These are phyloP conservation scores for Poicephalus meyeri DNA, from an alignment of 2,113 vertebrate species.

Conservation along the genomic window DNA sequence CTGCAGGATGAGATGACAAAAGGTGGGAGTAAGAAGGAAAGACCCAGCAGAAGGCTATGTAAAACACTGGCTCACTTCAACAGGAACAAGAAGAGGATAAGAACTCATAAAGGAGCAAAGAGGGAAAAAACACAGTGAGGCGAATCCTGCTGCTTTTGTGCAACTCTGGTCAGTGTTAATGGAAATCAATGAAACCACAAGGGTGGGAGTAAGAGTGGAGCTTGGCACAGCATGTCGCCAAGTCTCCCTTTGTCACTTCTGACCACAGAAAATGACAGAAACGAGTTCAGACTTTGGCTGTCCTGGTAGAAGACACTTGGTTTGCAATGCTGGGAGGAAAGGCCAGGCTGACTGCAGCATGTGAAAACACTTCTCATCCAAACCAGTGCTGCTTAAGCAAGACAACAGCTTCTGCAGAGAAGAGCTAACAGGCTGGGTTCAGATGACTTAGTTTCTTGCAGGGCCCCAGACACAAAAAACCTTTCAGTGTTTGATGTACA, in stretches of 20 bases:
- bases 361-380: neutral
- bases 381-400: neutral
- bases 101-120: neutral
- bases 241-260: neutral
- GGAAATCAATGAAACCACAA: neutral
- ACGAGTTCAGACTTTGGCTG: neutral
- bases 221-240: neutral
- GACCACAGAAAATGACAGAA: neutral
- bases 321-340: neutral
- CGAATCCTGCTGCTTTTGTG: neutral
- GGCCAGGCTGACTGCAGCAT: neutral
- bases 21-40: neutral
- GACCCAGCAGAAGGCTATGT: neutral
- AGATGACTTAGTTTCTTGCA: neutral
- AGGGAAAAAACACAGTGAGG: neutral
- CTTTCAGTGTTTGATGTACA: neutral
- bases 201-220: neutral
- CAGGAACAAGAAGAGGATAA: neutral
- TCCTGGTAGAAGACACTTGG: neutral
- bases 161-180: neutral
- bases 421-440: neutral
- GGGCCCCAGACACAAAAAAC: neutral
- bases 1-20: neutral
- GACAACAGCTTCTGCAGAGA: neutral
- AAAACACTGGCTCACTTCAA: neutral